phyloP scores from a whole-genome alignment of 2,888 invertebrate genomes.

The Tipula unca region DNA sequence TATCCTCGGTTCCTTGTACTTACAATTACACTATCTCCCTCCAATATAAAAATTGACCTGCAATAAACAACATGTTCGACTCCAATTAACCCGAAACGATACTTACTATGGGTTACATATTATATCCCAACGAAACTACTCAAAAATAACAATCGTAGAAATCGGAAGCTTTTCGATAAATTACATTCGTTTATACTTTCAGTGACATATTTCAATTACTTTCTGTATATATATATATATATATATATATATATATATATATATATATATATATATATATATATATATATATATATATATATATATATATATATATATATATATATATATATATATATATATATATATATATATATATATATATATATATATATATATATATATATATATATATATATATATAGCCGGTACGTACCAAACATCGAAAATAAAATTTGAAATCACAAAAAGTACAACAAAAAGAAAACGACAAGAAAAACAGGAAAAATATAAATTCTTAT shows the following conservation, averaged over 20 bases:
- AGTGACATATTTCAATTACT: neutral
- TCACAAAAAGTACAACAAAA: neutral
- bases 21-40: too few species aligned
- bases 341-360: neutral
- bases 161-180: neutral
- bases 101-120: too few species aligned
- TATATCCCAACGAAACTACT: neutral
- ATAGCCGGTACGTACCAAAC: neutral
- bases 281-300: neutral
- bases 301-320: neutral
- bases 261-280: neutral
- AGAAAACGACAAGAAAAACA: neutral
- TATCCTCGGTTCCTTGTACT: too few species aligned
- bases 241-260: neutral
- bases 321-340: neutral
- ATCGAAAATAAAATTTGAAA: neutral
- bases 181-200: neutral
- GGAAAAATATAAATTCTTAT: conserved; percentile 16
- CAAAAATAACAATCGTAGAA: neutral
- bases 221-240: neutral
- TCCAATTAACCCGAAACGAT: neutral
- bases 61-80: neutral
- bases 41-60: neutral
- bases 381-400: neutral
- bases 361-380: neutral